phyloP scores from a whole-genome alignment of 1,140 invertebrate species.

The Gonioctena quinquepunctata region DNA sequence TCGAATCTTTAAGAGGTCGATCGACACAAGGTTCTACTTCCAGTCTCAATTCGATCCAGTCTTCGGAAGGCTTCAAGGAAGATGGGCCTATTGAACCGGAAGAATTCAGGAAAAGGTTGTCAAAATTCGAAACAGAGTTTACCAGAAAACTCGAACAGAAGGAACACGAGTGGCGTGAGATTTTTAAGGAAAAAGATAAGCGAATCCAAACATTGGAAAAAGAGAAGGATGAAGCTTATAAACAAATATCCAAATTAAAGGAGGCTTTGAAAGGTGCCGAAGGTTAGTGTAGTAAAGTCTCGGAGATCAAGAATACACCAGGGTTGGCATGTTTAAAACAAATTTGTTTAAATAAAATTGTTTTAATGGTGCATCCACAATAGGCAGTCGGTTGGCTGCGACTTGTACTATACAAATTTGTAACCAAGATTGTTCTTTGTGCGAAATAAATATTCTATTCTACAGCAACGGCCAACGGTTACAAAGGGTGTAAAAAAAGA shows the following conservation, averaged over 20 bases:
- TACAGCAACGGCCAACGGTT: too few species aligned
- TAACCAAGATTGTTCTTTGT: too few species aligned
- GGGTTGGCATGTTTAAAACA: too few species aligned
- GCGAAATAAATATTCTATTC: too few species aligned
- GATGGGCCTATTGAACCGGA: slow-evolving; percentile 52
- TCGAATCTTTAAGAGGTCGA: slow-evolving; percentile 59
- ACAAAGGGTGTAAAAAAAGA: too few species aligned
- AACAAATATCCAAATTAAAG: slow-evolving; percentile 64
- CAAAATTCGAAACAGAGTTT: slow-evolving; percentile 64
- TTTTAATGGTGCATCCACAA: too few species aligned
- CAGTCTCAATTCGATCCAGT: slow-evolving; percentile 63
- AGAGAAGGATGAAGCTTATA: slow-evolving; percentile 63
- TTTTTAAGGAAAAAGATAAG: slow-evolving; percentile 62
- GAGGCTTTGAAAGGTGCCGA: slow-evolving; percentile 67
- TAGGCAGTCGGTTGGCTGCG: too few species aligned
- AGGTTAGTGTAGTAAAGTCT: slow-evolving; percentile 56
- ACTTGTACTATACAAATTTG: too few species aligned
- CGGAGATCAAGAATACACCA: too few species aligned
- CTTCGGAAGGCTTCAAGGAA: slow-evolving; percentile 52
- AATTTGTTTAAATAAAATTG: too few species aligned
- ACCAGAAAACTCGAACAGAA: slow-evolving; percentile 66
- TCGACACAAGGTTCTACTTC: slow-evolving; percentile 65
- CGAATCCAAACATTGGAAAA: slow-evolving; percentile 62
- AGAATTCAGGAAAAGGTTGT: slow-evolving; percentile 58
- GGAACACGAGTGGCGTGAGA: slow-evolving; percentile 68